Evolutionary conservation across 1,140 invertebrate species (phyloP).

Genomic region (Sinonovacula constricta): DNA sequence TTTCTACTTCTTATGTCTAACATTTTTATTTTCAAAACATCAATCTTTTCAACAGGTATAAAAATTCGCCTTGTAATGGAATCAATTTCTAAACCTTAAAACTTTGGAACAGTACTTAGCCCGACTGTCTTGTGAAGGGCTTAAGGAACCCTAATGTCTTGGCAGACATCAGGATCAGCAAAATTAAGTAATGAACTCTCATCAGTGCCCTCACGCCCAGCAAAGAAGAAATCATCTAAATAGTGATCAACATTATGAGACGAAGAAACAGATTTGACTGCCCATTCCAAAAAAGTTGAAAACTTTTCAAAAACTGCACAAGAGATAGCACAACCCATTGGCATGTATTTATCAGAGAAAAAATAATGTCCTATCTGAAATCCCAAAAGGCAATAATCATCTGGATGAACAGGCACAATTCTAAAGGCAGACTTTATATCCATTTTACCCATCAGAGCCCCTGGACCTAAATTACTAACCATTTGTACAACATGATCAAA

Average conservation of each 20-base stretch:
- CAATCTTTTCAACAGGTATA: constrained; percentile 26
- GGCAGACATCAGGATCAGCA: neutral
- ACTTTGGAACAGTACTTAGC: neutral
- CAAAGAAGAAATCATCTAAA: neutral
- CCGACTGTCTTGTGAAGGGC: neutral
- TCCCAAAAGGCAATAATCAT: neutral
- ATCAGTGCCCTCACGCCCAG: neutral
- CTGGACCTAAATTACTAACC: neutral
- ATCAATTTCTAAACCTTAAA: constrained; percentile 27
- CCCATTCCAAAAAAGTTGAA: too few relatives aligned
- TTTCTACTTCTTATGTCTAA: neutral
- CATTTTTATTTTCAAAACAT: neutral
- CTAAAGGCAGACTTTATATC: neutral
- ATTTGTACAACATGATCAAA: neutral
- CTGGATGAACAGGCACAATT: neutral
- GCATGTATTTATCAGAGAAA: neutral
- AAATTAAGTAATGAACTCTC: neutral
- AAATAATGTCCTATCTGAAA: neutral
- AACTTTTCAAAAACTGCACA: neutral
- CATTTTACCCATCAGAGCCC: neutral
- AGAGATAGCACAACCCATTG: neutral
- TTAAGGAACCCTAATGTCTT: neutral
- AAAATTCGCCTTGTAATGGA: constrained; percentile 13
- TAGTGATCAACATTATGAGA: too few relatives aligned
- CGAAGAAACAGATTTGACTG: too few relatives aligned